These are phyloP conservation scores for Gallinago stenura DNA, from an alignment of 2,797 vertebrate species.

Conservation along the genomic window DNA sequence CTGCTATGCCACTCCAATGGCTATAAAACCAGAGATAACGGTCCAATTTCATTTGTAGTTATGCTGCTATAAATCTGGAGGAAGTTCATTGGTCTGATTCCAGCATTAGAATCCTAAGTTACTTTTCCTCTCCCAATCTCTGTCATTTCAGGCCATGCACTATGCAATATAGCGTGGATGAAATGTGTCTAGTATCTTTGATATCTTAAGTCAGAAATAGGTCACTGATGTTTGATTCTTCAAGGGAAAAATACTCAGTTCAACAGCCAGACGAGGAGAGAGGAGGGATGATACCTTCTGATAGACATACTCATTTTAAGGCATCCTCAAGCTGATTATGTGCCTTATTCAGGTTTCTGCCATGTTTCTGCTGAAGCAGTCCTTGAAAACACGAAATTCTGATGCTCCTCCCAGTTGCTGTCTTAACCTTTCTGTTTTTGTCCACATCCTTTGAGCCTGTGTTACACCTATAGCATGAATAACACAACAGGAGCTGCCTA, in stretches of 20 bases:
- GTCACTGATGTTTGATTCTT: slow-evolving; percentile 12
- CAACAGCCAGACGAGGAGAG: not conserved
- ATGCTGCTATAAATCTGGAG: slow-evolving; percentile 12
- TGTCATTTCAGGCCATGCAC: not conserved
- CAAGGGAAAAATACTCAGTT: not conserved
- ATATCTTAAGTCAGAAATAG: slow-evolving; percentile 5
- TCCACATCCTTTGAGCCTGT: not conserved
- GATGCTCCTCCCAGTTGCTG: not conserved
- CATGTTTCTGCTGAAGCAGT: not conserved
- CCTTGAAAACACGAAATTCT: not conserved
- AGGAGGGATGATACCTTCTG: not conserved
- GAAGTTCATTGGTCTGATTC: slow-evolving; percentile 10
- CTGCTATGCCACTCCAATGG: not conserved
- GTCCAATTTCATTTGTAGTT: slow-evolving; percentile 24
- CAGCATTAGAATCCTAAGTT: not conserved
- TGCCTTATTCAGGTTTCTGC: not conserved
- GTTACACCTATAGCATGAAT: not conserved
- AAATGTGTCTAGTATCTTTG: not conserved
- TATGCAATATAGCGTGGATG: not conserved
- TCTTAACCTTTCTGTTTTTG: not conserved
- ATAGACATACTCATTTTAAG: not conserved
- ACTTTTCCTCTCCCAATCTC: not conserved
- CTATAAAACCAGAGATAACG: not conserved
- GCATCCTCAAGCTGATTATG: not conserved
- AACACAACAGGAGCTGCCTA: not conserved